Percentiles rank a stretch among this genome's conserved stretches.
Evolutionary conservation across 1,140 invertebrate species (phyloP).

Genomic region (Drosophila varians): DNA sequence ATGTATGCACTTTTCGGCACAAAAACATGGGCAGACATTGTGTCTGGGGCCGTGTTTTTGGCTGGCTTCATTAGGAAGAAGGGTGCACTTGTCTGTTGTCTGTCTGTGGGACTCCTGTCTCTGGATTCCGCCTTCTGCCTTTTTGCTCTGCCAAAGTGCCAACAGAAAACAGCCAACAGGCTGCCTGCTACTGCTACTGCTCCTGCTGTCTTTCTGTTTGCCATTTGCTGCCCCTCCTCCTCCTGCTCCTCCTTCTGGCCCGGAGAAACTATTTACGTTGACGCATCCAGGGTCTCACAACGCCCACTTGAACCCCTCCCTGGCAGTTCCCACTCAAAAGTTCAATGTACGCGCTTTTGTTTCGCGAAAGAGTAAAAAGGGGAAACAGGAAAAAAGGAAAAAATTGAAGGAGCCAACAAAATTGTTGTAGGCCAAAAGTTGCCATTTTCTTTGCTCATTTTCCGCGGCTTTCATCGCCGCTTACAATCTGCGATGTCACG

Average conservation of each 20-base stretch:
- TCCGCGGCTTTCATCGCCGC: slow-evolving; percentile 58
- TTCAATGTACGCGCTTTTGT: slow-evolving; percentile 73
- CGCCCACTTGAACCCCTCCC: slow-evolving; percentile 54
- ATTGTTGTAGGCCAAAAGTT: slow-evolving; percentile 63
- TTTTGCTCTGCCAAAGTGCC: slow-evolving; percentile 52
- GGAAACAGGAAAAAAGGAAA: not conserved
- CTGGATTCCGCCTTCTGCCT: slow-evolving; percentile 9
- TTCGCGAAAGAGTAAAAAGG: slow-evolving; percentile 28
- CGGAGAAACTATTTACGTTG: slow-evolving; percentile 70
- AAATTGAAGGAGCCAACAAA: not conserved
- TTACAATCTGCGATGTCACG: slow-evolving; percentile 49
- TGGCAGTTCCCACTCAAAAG: slow-evolving; percentile 30
- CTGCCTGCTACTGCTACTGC: slow-evolving; percentile 42
- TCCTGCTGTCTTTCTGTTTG: slow-evolving; percentile 42
- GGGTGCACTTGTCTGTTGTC: slow-evolving; percentile 68
- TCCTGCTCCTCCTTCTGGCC: slow-evolving; percentile 12
- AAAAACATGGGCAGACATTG: slow-evolving; percentile 62
- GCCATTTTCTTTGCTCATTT: slow-evolving; percentile 65
- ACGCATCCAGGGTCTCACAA: slow-evolving; percentile 26
- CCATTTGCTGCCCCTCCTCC: slow-evolving; percentile 25
- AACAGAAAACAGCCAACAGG: slow-evolving; percentile 17
- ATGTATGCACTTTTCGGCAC: slow-evolving; percentile 62
- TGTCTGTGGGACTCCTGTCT: slow-evolving; percentile 31
- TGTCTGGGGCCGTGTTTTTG: slow-evolving; percentile 59
- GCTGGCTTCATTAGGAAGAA: slow-evolving; percentile 72